A percentile compares a stretch with the other conserved stretches of the same genome.
These are phyloP conservation scores for Choristoneura fumiferana DNA, from an alignment of 1,140 invertebrate species.

Conservation along the genomic window DNA sequence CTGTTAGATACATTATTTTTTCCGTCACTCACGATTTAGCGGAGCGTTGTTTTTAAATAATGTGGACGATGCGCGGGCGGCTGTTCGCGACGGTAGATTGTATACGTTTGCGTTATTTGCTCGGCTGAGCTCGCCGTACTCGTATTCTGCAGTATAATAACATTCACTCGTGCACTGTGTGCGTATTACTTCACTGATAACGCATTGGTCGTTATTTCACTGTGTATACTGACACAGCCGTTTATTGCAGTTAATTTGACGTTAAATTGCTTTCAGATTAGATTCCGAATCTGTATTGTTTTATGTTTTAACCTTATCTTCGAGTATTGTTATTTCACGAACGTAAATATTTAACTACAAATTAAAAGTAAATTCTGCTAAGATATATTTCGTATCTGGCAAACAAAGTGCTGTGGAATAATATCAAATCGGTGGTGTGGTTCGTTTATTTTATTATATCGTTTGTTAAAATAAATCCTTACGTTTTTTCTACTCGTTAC, in stretches of 20 bases:
- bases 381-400: too few species aligned
- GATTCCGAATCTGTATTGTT: neutral
- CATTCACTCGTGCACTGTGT: neutral
- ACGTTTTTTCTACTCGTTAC: too few species aligned
- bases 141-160: slow-evolving; percentile 13
- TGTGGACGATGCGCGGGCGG: neutral
- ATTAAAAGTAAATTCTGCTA: neutral
- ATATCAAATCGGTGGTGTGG: too few species aligned
- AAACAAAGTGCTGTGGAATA: too few species aligned
- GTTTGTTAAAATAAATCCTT: too few species aligned
- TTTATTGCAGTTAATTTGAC: slow-evolving; percentile 13
- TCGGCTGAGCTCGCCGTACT: neutral
- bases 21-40: neutral
- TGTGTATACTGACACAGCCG: neutral
- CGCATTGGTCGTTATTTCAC: neutral
- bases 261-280: slow-evolving; percentile 7
- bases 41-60: neutral
- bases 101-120: neutral
- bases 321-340: neutral
- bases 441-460: too few species aligned
- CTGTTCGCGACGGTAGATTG: neutral
- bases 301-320: neutral
- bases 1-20: neutral
- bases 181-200: slow-evolving; percentile 13
- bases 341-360: too few species aligned